These are phyloP conservation scores for Toxonevra muliebris DNA, from an alignment of 2,888 invertebrate species.

Conservation along the genomic window DNA sequence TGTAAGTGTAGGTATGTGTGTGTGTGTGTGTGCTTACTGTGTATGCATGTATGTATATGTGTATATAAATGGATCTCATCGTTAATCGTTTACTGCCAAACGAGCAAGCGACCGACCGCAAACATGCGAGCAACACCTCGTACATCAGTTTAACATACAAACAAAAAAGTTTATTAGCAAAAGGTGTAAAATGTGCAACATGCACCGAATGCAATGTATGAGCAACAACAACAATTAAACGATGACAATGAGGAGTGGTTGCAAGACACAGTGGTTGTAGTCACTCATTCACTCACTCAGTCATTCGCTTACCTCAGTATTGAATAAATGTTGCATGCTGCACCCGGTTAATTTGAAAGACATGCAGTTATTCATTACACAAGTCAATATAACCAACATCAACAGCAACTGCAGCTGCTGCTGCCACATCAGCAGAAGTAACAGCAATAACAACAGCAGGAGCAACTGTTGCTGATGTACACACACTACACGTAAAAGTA, in stretches of 20 bases:
- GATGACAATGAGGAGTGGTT: too few species aligned
- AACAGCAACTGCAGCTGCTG: neutral
- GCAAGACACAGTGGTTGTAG: too few species aligned
- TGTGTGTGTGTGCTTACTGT: constrained; percentile 15
- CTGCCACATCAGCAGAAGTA: too few species aligned
- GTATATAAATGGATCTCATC: neutral
- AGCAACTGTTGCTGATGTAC: too few species aligned
- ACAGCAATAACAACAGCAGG: too few species aligned
- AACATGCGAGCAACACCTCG: constrained; percentile 21
- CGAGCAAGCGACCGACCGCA: constrained; percentile 3
- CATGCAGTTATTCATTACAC: constrained; percentile 41
- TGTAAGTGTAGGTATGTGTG: constrained; percentile 8
- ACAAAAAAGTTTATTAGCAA: constrained; percentile 12
- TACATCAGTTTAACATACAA: constrained; percentile 20
- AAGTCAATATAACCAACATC: constrained; percentile 25
- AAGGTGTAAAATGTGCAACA: constrained; percentile 11
- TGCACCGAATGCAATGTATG: neutral
- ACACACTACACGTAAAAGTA: too few species aligned
- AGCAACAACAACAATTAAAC: constrained; percentile 1
- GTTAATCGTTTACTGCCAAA: neutral
- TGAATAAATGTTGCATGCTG: constrained; percentile 24
- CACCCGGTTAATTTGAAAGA: constrained; percentile 43
- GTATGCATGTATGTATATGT: too few species aligned
- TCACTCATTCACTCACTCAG: too few species aligned
- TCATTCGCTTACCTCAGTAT: too few species aligned